A percentile compares a stretch with the other conserved stretches of the same genome.
Evolutionary conservation across 23 tunicate species (phyloP).

Genomic region (Aplidium turbinatum): DNA sequence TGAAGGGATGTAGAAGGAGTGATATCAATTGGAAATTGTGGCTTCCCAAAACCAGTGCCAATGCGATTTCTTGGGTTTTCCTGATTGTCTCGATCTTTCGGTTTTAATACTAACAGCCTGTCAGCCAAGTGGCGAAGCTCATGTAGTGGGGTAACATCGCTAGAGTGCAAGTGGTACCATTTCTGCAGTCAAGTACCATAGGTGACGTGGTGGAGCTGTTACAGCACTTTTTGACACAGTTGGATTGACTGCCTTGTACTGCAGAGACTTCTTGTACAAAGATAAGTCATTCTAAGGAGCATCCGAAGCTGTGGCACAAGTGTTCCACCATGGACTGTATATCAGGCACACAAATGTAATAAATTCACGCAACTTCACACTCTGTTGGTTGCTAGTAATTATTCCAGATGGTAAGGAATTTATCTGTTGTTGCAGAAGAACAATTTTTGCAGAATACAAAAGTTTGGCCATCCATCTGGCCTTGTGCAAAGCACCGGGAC

Average conservation of each 20-base stretch:
- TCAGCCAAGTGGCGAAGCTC: constrained; percentile 15
- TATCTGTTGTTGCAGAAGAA: neutral
- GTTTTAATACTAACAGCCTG: constrained; percentile 5
- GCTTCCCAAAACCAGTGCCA: constrained; percentile 14
- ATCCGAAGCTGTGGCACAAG: neutral
- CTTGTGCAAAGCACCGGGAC: constrained; percentile 15
- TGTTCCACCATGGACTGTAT: neutral
- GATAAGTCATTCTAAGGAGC: constrained; percentile 10
- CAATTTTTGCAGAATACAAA: constrained; percentile 4
- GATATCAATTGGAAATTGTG: neutral
- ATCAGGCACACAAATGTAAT: constrained; percentile 14
- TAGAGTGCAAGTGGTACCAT: constrained; percentile 8
- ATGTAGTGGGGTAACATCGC: neutral
- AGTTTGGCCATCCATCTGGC: constrained; percentile 16
- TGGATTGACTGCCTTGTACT: constrained; percentile 8
- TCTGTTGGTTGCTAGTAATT: neutral
- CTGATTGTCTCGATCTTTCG: neutral
- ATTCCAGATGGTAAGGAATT: constrained; percentile 3
- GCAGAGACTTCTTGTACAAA: constrained; percentile 4
- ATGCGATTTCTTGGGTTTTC: neutral
- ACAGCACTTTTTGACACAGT: neutral
- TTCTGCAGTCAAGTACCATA: constrained; percentile 8
- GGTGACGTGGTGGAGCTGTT: constrained; percentile 1
- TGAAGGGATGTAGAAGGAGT: neutral
- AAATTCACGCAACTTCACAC: constrained; percentile 5